These are phyloP conservation scores for Tiliacea citrago DNA, from an alignment of 2,888 invertebrate species.

Conservation along the genomic window DNA sequence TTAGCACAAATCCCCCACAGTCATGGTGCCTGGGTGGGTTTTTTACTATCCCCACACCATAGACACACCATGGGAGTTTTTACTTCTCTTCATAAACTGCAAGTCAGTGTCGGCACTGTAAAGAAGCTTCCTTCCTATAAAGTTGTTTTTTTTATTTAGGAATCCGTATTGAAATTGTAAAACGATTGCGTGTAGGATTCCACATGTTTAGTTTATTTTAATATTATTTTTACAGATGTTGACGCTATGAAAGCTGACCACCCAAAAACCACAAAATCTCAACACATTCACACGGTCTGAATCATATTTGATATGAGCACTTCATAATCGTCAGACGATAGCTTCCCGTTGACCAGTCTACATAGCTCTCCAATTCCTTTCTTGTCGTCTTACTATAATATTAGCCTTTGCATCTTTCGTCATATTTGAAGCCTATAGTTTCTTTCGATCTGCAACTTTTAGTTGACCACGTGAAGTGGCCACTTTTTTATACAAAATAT, in stretches of 20 bases:
- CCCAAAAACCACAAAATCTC: neutral
- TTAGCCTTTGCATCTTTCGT: neutral
- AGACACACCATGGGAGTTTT: constrained; percentile 69
- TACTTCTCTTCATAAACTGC: constrained; percentile 64
- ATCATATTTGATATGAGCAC: neutral
- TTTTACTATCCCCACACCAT: constrained; percentile 63
- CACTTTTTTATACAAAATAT: constrained; percentile 38
- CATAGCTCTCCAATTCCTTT: too few species aligned
- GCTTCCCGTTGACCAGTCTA: too few species aligned
- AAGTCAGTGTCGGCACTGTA: constrained; percentile 82
- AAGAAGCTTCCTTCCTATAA: constrained; percentile 78
- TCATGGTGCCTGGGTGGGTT: constrained; percentile 77
- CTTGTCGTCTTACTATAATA: neutral
- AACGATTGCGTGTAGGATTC: constrained; percentile 6
- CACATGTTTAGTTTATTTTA: constrained; percentile 14
- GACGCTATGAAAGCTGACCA: neutral
- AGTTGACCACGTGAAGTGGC: constrained; percentile 2
- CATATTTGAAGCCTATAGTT: neutral
- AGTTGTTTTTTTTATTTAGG: constrained; percentile 32
- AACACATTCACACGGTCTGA: neutral
- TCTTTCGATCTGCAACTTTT: neutral
- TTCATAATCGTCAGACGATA: too few species aligned
- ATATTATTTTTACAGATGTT: neutral
- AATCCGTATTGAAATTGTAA: constrained; percentile 24
- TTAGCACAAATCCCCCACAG: constrained; percentile 68